Conservation (phyloP, 1,140 invertebrate species). For the Mycetomoellerius zeteki region DNA sequence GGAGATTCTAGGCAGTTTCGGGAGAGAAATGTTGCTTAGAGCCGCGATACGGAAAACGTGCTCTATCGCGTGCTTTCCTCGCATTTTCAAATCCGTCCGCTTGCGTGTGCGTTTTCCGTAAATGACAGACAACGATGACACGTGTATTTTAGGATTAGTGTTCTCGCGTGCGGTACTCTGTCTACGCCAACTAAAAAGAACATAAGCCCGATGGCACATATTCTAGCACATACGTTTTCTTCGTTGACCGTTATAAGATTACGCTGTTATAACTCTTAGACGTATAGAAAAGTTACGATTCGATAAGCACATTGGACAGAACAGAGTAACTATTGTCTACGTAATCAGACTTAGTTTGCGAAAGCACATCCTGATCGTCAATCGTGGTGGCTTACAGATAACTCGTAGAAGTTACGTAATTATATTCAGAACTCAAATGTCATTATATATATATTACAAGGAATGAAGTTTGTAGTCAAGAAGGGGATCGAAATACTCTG, state of each 20-base stretch:
- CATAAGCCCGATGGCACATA: slow-evolving; percentile 37
- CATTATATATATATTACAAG: slow-evolving; percentile 53
- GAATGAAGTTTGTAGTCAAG: slow-evolving; percentile 43
- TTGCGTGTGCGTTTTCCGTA: slow-evolving; percentile 48
- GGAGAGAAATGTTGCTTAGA: slow-evolving; percentile 35
- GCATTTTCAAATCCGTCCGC: slow-evolving; percentile 51
- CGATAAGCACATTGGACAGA: slow-evolving; percentile 1
- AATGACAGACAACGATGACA: slow-evolving; percentile 55
- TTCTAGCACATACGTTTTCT: slow-evolving; percentile 53
- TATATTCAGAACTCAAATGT: slow-evolving; percentile 60
- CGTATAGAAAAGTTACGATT: slow-evolving; percentile 39
- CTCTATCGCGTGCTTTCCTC: slow-evolving; percentile 32
- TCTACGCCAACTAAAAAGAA: slow-evolving; percentile 29
- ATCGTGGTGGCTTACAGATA: slow-evolving; percentile 6
- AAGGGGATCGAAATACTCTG: slow-evolving; percentile 39
- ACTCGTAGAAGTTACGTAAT: slow-evolving; percentile 53
- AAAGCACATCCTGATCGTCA: slow-evolving; percentile 20
- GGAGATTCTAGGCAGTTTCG: background rate
- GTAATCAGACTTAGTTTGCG: slow-evolving; percentile 48
- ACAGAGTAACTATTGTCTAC: slow-evolving; percentile 19
- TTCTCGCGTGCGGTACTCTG: slow-evolving; percentile 47
- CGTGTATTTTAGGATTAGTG: slow-evolving; percentile 60
- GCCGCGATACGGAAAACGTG: slow-evolving; percentile 36
- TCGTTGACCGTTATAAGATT: slow-evolving; percentile 29
- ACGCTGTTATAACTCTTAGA: slow-evolving; percentile 12